A percentile compares a stretch with the other conserved stretches of the same genome.
phyloP scores from a whole-genome alignment of 1,140 invertebrate genomes.

The Campoletis sonorensis region DNA sequence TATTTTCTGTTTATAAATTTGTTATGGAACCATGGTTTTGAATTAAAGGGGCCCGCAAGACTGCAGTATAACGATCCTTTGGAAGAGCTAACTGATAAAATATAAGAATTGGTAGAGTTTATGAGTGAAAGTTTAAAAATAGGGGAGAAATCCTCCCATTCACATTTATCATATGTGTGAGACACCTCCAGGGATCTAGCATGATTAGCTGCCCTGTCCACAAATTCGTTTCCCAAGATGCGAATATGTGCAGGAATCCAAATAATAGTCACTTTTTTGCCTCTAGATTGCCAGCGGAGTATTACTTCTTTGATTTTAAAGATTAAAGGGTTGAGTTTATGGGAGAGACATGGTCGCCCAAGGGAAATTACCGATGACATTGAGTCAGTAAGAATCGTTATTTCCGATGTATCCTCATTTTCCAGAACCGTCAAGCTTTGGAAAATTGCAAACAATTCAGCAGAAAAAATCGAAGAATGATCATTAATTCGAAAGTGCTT shows the following conservation, averaged over 20 bases:
- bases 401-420: not conserved
- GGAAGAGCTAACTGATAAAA: not conserved
- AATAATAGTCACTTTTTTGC: not conserved
- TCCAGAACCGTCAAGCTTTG: not conserved
- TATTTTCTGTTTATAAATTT: not conserved
- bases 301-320: not conserved
- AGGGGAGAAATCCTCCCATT: not conserved
- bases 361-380: not conserved
- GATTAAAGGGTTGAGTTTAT: not conserved
- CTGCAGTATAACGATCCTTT: not conserved
- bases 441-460: slow-evolving; percentile 5
- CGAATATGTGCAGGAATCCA: slow-evolving; percentile 26
- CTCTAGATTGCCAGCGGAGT: not conserved
- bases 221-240: slow-evolving; percentile 16
- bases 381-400: not conserved
- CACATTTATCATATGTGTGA: not conserved
- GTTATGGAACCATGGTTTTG: not conserved
- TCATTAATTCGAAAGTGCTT: not conserved
- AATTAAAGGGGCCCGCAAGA: not conserved
- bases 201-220: not conserved
- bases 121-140: not conserved
- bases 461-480: slow-evolving; percentile 8
- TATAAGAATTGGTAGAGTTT: not conserved
- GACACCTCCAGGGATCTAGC: not conserved
- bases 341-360: not conserved